Evolutionary conservation across 2,888 invertebrate genomes (phyloP).

Genomic region (Anthophora plumipes): DNA sequence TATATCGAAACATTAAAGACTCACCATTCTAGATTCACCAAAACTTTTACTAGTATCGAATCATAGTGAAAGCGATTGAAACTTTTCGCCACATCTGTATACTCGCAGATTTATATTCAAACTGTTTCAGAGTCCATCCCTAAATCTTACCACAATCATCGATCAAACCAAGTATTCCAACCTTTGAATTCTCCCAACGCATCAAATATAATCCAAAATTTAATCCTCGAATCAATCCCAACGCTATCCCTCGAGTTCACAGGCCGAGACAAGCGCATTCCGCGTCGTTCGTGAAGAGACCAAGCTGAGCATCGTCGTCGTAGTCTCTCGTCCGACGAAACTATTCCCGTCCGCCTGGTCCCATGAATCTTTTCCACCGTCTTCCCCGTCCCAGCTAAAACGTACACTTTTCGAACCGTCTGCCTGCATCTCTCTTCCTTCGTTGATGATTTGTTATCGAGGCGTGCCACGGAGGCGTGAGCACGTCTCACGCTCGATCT

Average conservation of each 20-base stretch:
- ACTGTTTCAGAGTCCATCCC: no score
- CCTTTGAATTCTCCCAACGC: no score
- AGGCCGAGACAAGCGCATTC: constrained; percentile 66
- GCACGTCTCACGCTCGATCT: constrained; percentile 75
- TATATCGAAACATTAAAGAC: no score
- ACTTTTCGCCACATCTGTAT: no score
- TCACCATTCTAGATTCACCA: no score
- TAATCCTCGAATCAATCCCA: constrained; percentile 35
- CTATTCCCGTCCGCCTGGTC: constrained; percentile 70
- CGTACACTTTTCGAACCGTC: constrained; percentile 30
- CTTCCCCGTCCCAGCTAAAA: constrained; percentile 28
- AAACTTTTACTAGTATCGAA: no score
- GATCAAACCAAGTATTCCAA: no score
- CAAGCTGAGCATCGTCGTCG: constrained; percentile 51
- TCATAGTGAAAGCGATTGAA: no score
- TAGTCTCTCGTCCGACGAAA: constrained; percentile 64
- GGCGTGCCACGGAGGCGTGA: constrained; percentile 75
- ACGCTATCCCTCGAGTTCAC: constrained; percentile 57
- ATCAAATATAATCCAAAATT: background rate
- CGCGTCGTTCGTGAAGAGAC: constrained; percentile 45
- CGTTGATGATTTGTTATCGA: constrained; percentile 81
- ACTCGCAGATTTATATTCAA: no score
- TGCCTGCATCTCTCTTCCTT: constrained; percentile 16
- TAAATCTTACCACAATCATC: no score
- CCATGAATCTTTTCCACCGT: constrained; percentile 70